phyloP scores from a whole-genome alignment of 2,888 invertebrate genomes.

The Oasisia sp. region DNA sequence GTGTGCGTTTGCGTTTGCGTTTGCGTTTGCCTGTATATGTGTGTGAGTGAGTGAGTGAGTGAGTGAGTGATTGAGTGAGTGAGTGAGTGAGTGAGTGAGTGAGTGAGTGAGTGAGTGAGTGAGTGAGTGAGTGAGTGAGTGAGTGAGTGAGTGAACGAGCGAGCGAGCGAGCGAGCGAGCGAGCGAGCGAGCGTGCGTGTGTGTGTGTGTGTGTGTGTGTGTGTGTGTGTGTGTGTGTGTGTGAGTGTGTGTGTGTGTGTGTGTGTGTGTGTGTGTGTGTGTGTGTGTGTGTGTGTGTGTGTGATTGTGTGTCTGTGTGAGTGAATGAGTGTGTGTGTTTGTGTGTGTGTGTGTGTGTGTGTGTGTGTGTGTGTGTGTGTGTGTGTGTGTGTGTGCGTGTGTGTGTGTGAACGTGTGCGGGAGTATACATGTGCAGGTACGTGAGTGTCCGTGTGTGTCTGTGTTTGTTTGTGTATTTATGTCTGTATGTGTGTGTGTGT shows the following conservation, averaged over 20 bases:
- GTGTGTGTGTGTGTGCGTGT: constrained; percentile 29
- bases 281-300: constrained; percentile 30
- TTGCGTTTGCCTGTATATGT: constrained; percentile 20
- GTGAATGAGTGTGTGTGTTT: constrained; percentile 30
- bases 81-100: constrained; percentile 27
- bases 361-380: constrained; percentile 18
- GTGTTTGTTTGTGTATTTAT: constrained; percentile 29
- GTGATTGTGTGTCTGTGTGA: constrained; percentile 29
- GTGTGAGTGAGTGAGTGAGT: constrained; percentile 25
- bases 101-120: constrained; percentile 34
- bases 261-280: constrained; percentile 30
- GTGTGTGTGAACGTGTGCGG: constrained; percentile 27
- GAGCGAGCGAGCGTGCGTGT: no score
- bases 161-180: not conserved
- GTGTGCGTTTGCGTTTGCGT: constrained; percentile 29
- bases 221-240: constrained; percentile 29
- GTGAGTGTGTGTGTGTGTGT: constrained; percentile 32
- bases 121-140: constrained; percentile 32
- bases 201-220: constrained; percentile 30
- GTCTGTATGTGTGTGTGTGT: constrained; percentile 27
- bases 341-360: constrained; percentile 27
- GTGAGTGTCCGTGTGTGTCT: constrained; percentile 22
- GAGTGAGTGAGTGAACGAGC: constrained; percentile 27
- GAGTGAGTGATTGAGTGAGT: constrained; percentile 25
- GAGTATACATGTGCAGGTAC: not conserved